These are phyloP conservation scores for Sialis fuliginosa DNA, from an alignment of 2,888 invertebrate genomes.

Conservation along the genomic window DNA sequence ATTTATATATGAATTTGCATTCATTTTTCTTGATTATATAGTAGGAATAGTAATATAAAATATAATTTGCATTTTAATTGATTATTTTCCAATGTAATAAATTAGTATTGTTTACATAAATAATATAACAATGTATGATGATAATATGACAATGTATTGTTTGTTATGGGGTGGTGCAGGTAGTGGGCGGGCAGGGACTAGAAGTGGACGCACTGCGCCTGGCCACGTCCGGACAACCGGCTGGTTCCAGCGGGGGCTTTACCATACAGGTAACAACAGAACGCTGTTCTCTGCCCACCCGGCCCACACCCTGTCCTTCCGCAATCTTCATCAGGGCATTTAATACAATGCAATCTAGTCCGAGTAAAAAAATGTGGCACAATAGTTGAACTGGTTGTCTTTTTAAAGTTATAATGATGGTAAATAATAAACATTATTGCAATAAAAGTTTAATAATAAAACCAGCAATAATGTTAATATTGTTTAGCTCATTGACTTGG, in stretches of 20 bases:
- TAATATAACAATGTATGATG: too few species aligned
- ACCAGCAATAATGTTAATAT: too few species aligned
- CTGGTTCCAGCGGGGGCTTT: slow-evolving; percentile 20
- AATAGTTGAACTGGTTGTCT: background rate
- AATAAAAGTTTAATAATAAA: background rate
- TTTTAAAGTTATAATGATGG: background rate
- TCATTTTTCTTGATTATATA: too few species aligned
- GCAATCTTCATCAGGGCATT: too few species aligned
- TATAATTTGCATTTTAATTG: slow-evolving; percentile 1
- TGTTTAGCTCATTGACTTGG: too few species aligned
- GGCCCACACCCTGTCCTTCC: background rate
- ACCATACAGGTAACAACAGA: slow-evolving; percentile 24
- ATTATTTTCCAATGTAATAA: background rate
- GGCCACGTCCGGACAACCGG: slow-evolving; percentile 27
- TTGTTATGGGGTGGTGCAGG: slow-evolving; percentile 23
- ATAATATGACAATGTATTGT: slow-evolving; percentile 13
- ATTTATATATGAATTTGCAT: too few species aligned
- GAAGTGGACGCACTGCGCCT: slow-evolving; percentile 27
- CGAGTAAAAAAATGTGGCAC: too few species aligned
- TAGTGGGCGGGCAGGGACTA: slow-evolving; percentile 26
- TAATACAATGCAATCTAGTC: too few species aligned
- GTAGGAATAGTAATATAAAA: too few species aligned
- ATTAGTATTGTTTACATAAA: background rate
- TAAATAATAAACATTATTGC: background rate
- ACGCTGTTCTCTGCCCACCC: slow-evolving; percentile 4